A percentile compares a stretch with the other conserved stretches of the same genome.
Conservation (phyloP, 2,888 invertebrate species). For the Drosophila dives region DNA sequence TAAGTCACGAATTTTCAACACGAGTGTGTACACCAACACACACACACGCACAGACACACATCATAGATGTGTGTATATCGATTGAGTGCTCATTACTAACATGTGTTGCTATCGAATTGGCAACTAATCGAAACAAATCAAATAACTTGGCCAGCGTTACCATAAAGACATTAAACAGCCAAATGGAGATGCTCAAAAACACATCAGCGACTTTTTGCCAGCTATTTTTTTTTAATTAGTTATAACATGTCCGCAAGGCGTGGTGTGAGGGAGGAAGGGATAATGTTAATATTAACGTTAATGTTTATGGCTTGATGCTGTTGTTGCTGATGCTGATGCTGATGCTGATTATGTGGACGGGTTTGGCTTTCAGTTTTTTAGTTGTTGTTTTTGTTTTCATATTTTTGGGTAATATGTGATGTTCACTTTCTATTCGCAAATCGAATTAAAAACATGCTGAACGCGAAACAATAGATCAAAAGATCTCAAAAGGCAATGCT, state of each 20-base stretch:
- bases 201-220: conserved; percentile 41
- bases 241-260: conserved; percentile 33
- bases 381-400: not conserved
- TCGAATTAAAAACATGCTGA: conserved; percentile 41
- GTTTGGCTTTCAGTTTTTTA: conserved; percentile 10
- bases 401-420: conserved; percentile 11
- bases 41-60: not conserved
- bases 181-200: conserved; percentile 21
- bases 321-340: not conserved
- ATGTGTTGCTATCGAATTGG: conserved; percentile 18
- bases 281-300: conserved; percentile 21
- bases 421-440: conserved; percentile 51
- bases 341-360: conserved; percentile 19
- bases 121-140: conserved; percentile 24
- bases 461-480: conserved; percentile 40
- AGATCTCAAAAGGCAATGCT: not conserved
- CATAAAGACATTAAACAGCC: conserved; percentile 52
- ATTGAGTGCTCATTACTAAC: conserved; percentile 38
- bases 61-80: not conserved
- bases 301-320: conserved; percentile 5
- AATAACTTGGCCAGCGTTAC: conserved; percentile 12
- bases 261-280: not conserved
- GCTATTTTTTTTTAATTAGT: conserved; percentile 48
- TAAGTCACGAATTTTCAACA: conserved; percentile 26
- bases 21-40: not conserved